phyloP scores from a whole-genome alignment of 1,140 invertebrate genomes.

The Venturia canescens region DNA sequence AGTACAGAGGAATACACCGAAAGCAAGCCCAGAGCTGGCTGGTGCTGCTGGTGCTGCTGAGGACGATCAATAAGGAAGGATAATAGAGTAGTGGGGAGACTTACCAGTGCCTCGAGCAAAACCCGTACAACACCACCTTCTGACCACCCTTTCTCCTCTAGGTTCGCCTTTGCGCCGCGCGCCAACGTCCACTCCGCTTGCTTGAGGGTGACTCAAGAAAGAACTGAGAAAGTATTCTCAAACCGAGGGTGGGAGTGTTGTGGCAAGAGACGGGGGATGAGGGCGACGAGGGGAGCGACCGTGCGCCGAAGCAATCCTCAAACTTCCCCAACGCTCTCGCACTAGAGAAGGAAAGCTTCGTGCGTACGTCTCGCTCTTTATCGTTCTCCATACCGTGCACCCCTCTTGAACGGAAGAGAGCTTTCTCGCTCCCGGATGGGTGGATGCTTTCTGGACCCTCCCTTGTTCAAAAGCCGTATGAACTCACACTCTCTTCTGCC shows the following conservation, averaged over 20 bases:
- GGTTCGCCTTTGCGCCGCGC: slow-evolving; percentile 26
- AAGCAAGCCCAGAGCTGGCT: slow-evolving; percentile 25
- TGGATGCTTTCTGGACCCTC: slow-evolving; percentile 36
- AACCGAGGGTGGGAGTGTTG: slow-evolving; percentile 57
- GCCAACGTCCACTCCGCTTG: slow-evolving; percentile 57
- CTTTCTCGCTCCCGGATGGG: slow-evolving; percentile 19
- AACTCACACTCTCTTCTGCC: slow-evolving; percentile 21
- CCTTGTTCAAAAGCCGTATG: slow-evolving; percentile 37
- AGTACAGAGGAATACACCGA: slow-evolving; percentile 52
- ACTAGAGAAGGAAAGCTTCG: slow-evolving; percentile 42
- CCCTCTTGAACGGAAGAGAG: slow-evolving; percentile 21
- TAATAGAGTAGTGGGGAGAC: slow-evolving; percentile 69
- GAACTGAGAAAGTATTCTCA: slow-evolving; percentile 76
- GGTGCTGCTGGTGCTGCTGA: slow-evolving; percentile 59
- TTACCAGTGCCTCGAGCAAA: slow-evolving; percentile 72
- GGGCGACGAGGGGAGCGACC: neutral
- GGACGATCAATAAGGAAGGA: slow-evolving; percentile 77
- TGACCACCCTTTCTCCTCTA: slow-evolving; percentile 38
- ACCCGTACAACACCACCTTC: slow-evolving; percentile 61
- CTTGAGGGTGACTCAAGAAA: slow-evolving; percentile 75
- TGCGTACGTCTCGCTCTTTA: slow-evolving; percentile 12
- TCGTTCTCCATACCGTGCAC: slow-evolving; percentile 25
- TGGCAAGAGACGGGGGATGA: neutral
- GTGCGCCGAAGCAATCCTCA: slow-evolving; percentile 57
- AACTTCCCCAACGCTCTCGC: slow-evolving; percentile 45